These are phyloP conservation scores for Hestina assimilis DNA, from an alignment of 1,140 invertebrate species.

Conservation along the genomic window DNA sequence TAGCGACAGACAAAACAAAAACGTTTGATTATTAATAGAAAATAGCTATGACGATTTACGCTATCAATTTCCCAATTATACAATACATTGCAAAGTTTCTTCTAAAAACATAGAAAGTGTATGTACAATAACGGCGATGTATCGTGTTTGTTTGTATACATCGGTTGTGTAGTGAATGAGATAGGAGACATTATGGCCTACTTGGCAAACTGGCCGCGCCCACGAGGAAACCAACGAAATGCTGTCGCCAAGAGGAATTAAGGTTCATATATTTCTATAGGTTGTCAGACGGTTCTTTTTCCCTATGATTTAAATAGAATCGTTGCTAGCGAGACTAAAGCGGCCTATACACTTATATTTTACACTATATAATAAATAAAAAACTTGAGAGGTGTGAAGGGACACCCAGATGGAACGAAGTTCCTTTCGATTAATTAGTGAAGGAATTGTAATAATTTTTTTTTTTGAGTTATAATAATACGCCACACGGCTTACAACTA, in stretches of 20 bases:
- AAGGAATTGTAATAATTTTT: no score
- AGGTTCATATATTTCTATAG: constrained; percentile 21
- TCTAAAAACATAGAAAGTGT: background rate
- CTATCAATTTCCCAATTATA: background rate
- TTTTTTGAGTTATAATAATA: no score
- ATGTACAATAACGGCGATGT: background rate
- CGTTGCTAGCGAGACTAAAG: no score
- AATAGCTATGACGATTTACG: background rate
- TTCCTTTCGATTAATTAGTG: no score
- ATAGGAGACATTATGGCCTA: constrained; percentile 24
- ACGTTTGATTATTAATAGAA: constrained; percentile 7
- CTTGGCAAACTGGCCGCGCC: constrained; percentile 20
- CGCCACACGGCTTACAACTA: no score
- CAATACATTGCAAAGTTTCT: background rate
- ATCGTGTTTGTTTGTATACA: background rate
- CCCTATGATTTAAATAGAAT: background rate
- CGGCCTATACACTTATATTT: no score
- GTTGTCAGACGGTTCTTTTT: constrained; percentile 7
- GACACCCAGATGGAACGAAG: no score
- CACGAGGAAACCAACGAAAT: constrained; percentile 28
- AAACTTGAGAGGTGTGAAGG: no score
- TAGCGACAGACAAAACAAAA: constrained; percentile 17
- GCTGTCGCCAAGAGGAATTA: constrained; percentile 26
- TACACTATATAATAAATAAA: no score
- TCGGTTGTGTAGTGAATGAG: background rate